A percentile compares a stretch with the other conserved stretches of the same genome.
Conservation (phyloP, 1,140 invertebrate species). For the Eueides isabella region DNA sequence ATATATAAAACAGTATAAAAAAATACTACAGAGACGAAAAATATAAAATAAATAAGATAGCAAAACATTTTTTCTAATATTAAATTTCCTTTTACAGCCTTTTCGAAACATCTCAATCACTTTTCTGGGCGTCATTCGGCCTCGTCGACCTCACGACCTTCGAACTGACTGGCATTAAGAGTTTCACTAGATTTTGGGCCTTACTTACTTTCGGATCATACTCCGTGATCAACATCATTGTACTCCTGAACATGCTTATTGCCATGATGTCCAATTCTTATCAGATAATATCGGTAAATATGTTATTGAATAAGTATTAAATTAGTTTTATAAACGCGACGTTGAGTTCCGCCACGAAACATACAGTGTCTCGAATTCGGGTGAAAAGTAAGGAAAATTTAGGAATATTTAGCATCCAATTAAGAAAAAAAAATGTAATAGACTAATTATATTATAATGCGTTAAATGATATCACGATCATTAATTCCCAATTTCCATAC, state of each 20-base stretch:
- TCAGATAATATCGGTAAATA: conserved; percentile 93
- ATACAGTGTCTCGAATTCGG: too few relatives aligned
- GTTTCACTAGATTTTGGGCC: conserved; percentile 94
- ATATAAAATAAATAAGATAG: too few relatives aligned
- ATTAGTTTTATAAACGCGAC: neutral
- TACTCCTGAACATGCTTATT: conserved; percentile 96
- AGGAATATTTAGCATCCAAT: too few relatives aligned
- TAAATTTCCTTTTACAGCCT: conserved; percentile 83
- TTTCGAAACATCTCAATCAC: conserved; percentile 96
- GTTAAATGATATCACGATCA: too few relatives aligned
- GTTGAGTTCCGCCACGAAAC: too few relatives aligned
- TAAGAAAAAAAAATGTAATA: too few relatives aligned
- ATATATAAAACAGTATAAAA: too few relatives aligned
- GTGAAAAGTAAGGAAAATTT: too few relatives aligned
- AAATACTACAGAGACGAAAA: too few relatives aligned
- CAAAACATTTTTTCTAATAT: too few relatives aligned
- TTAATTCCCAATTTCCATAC: too few relatives aligned
- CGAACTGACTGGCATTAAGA: conserved; percentile 92
- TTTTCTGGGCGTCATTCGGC: conserved; percentile 97
- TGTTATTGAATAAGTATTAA: neutral
- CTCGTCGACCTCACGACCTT: conserved; percentile 94
- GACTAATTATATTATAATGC: too few relatives aligned
- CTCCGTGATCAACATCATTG: conserved; percentile 95
- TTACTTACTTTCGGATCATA: conserved; percentile 94
- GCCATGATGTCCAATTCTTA: conserved; percentile 99